Conservation (phyloP, 2,797 vertebrate species). For the Mus spretus region DNA sequence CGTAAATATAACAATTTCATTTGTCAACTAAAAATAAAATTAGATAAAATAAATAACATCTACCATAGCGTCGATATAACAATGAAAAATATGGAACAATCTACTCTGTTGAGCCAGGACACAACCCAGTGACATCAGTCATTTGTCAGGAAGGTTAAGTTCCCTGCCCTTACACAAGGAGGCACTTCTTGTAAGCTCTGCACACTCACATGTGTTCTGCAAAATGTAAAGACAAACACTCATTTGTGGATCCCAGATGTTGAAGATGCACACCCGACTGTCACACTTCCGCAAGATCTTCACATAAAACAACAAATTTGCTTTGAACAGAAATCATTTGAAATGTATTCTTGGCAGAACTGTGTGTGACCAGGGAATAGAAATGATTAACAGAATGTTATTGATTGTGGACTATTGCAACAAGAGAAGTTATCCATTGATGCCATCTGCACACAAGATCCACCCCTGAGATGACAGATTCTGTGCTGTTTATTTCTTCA, state of each 20-base stretch:
- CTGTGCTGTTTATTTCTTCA: background rate
- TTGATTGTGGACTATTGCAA: background rate
- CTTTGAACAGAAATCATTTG: background rate
- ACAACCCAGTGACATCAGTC: background rate
- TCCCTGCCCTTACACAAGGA: background rate
- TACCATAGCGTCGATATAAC: fast-evolving
- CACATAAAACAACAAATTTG: background rate
- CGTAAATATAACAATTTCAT: background rate
- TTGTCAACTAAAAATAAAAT: background rate
- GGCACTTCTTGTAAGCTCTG: too few relatives aligned
- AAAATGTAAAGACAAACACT: background rate
- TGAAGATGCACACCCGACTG: too few relatives aligned
- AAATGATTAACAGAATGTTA: conserved; percentile 47
- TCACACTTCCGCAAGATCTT: background rate
- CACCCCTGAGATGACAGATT: fast-evolving
- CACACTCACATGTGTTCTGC: background rate
- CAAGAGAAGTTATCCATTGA: background rate
- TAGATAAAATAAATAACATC: background rate
- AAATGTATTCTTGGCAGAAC: background rate
- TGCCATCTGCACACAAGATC: background rate
- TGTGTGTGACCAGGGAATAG: background rate
- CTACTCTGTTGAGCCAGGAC: background rate
- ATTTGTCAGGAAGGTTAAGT: background rate
- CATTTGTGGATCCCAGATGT: background rate
- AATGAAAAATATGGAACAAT: background rate